phyloP scores from a whole-genome alignment of 2,888 invertebrate species.

The Lithophane leautieri region DNA sequence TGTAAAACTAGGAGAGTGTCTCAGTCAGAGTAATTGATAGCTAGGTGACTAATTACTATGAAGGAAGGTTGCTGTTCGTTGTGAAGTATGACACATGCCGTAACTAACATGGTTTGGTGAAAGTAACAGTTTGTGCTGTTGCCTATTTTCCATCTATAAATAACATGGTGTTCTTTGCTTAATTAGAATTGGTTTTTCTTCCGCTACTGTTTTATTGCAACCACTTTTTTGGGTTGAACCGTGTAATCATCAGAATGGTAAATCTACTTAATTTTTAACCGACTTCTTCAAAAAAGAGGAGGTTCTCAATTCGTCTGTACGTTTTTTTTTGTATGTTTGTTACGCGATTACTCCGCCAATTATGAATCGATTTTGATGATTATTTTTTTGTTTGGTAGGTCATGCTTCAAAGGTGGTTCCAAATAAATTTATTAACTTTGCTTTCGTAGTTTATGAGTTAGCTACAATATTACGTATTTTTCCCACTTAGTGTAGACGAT shows the following conservation, averaged over 20 bases:
- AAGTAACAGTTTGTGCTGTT: conserved; percentile 48
- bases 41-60: not conserved
- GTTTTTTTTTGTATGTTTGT: too few relatives aligned
- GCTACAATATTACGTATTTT: too few relatives aligned
- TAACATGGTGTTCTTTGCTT: conserved; percentile 9
- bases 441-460: too few relatives aligned
- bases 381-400: too few relatives aligned
- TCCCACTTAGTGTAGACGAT: too few relatives aligned
- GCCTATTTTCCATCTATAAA: conserved; percentile 32
- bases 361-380: too few relatives aligned
- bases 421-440: too few relatives aligned
- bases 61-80: conserved; percentile 5
- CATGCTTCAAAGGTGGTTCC: too few relatives aligned
- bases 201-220: not conserved
- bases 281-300: too few relatives aligned
- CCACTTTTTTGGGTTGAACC: not conserved
- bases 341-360: too few relatives aligned
- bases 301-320: too few relatives aligned
- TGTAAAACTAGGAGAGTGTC: not conserved
- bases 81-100: conserved; percentile 31
- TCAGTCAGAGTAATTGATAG: not conserved
- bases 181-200: not conserved
- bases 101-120: conserved; percentile 52
- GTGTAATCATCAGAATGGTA: not conserved
- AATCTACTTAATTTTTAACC: not conserved